Percentiles rank a stretch among this genome's conserved stretches.
These are phyloP conservation scores for Mylabris phalerata DNA, from an alignment of 1,140 invertebrate species.

Conservation along the genomic window DNA sequence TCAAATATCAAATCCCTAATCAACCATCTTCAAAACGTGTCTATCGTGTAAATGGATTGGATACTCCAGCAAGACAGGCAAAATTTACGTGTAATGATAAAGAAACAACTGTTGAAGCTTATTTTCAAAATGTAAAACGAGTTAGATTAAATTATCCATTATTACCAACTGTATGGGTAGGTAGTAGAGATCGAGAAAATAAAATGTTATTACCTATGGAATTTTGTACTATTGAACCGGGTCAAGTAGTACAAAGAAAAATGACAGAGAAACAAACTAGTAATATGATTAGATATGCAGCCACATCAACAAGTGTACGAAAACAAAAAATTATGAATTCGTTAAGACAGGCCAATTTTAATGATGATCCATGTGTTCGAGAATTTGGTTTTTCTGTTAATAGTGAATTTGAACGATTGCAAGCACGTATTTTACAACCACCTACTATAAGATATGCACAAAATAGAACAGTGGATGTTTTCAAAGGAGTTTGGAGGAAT, in stretches of 20 bases:
- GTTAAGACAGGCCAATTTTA: constrained; percentile 45
- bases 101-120: constrained; percentile 45
- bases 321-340: constrained; percentile 57
- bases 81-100: constrained; percentile 41
- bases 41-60: constrained; percentile 49
- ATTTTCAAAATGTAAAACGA: constrained; percentile 44
- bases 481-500: constrained; percentile 45
- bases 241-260: constrained; percentile 51
- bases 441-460: constrained; percentile 47
- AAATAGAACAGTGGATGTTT: constrained; percentile 13
- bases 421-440: constrained; percentile 50
- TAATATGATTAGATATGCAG: constrained; percentile 58
- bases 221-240: constrained; percentile 52
- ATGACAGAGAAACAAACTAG: constrained; percentile 53
- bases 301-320: constrained; percentile 51
- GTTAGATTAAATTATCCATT: constrained; percentile 49
- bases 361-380: constrained; percentile 44
- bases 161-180: constrained; percentile 56
- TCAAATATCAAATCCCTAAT: constrained; percentile 44
- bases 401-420: constrained; percentile 48
- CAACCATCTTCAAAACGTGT: constrained; percentile 40
- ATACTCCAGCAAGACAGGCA: constrained; percentile 29
- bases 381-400: constrained; percentile 55
- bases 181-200: constrained; percentile 41
- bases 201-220: constrained; percentile 54